Evolutionary conservation across 2,797 vertebrate species (phyloP).

Genomic region (Acanthurus tractus): DNA sequence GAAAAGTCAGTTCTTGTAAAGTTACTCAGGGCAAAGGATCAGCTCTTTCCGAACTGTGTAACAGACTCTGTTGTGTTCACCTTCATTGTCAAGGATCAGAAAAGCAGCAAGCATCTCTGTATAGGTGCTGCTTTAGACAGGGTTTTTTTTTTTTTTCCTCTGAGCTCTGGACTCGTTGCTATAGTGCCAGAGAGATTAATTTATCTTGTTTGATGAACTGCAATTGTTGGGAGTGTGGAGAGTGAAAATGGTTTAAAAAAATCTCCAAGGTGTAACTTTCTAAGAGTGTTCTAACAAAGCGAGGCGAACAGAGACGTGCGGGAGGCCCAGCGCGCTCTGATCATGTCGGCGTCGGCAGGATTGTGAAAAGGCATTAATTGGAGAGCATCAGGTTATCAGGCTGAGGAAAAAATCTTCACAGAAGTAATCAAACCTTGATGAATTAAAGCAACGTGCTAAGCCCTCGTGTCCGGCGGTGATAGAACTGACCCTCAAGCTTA

Average conservation of each 20-base stretch:
- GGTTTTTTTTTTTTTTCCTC: slow-evolving; percentile 9
- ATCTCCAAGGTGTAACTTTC: slow-evolving; percentile 75
- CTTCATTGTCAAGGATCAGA: slow-evolving; percentile 23
- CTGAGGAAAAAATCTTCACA: slow-evolving; percentile 81
- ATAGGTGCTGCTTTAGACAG: slow-evolving; percentile 15
- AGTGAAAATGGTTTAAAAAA: slow-evolving; percentile 62
- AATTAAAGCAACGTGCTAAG: slow-evolving; percentile 87
- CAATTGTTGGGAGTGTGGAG: slow-evolving; percentile 63
- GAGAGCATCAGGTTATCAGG: slow-evolving; percentile 83
- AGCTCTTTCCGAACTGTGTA: background rate
- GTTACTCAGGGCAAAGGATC: background rate
- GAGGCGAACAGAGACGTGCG: slow-evolving; percentile 53
- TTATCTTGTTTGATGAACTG: slow-evolving; percentile 71
- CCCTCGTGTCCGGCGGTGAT: slow-evolving; percentile 80
- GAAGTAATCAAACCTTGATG: slow-evolving; percentile 91
- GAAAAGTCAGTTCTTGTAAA: background rate
- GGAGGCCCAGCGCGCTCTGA: slow-evolving; percentile 67
- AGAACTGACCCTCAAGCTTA: slow-evolving; percentile 78
- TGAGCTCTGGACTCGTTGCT: slow-evolving; percentile 60
- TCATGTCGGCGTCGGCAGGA: slow-evolving; percentile 75
- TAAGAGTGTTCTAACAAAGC: slow-evolving; percentile 62
- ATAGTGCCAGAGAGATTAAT: slow-evolving; percentile 62
- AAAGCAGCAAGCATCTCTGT: slow-evolving; percentile 20
- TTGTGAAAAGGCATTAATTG: slow-evolving; percentile 83
- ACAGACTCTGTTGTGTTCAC: slow-evolving; percentile 4